phyloP scores from a whole-genome alignment of 2,113 vertebrate genomes.

The Callocephalon fimbriatum region DNA sequence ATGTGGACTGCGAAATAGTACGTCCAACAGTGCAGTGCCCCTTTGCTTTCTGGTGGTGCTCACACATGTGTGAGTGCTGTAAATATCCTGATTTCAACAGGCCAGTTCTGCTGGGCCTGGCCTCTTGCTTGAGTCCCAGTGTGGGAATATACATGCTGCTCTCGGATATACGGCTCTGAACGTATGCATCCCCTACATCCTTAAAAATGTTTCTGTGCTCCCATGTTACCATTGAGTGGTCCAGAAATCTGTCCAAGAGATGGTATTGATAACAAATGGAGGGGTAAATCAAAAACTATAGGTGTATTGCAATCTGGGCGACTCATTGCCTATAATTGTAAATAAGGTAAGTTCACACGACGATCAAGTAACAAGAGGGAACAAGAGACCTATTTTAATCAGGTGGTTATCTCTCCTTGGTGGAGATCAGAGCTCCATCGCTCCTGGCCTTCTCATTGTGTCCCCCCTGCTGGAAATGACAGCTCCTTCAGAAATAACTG shows the following conservation, averaged over 20 bases:
- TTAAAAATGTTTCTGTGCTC: rapidly evolving
- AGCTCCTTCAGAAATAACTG: conserved; percentile 80
- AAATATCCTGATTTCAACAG: background rate
- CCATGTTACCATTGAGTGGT: background rate
- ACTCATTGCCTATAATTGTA: conserved; percentile 82
- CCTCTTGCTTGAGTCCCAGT: rapidly evolving
- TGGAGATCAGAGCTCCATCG: conserved; percentile 87
- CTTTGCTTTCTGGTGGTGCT: background rate
- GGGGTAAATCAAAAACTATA: conserved; percentile 10
- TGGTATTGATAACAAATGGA: background rate
- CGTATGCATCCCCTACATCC: background rate
- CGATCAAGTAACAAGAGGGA: conserved; percentile 87
- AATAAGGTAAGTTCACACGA: conserved; percentile 92
- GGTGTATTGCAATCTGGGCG: conserved; percentile 9
- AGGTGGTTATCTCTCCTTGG: conserved; percentile 89
- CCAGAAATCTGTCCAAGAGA: background rate
- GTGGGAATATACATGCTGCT: rapidly evolving
- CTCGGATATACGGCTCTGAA: rapidly evolving
- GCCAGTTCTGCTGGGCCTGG: background rate
- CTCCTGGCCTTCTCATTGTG: conserved; percentile 76
- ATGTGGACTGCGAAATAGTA: background rate
- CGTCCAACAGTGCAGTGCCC: background rate
- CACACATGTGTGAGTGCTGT: background rate
- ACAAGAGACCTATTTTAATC: conserved; percentile 91
- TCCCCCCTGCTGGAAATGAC: conserved; percentile 80